Percentiles rank a stretch among this genome's conserved stretches.
Conservation (phyloP, 2,888 invertebrate genomes). For the Drosophila aldrichi region DNA sequence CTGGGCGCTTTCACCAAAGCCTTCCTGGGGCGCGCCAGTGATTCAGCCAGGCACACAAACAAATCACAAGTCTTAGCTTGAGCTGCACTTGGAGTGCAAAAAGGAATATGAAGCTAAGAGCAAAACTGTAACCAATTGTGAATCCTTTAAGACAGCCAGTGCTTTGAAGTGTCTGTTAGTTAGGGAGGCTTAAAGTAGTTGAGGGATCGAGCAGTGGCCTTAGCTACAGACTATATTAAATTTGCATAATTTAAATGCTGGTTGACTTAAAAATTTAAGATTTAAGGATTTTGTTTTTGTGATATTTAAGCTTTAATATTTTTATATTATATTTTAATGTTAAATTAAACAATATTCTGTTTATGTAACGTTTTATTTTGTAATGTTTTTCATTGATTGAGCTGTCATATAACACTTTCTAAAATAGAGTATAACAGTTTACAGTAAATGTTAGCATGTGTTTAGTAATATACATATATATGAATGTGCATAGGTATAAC, state of each 20-base stretch:
- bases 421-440: too few species aligned
- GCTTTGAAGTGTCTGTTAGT: neutral
- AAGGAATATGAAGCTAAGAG: neutral
- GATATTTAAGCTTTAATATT: too few species aligned
- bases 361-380: too few species aligned
- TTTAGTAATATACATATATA: too few species aligned
- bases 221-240: too few species aligned
- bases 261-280: neutral
- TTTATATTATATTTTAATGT: too few species aligned
- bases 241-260: neutral
- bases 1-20: constrained; percentile 20
- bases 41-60: constrained; percentile 17
- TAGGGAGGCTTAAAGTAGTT: neutral
- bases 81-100: constrained; percentile 4
- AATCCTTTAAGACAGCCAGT: neutral
- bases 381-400: too few species aligned
- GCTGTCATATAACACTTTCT: too few species aligned
- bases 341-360: too few species aligned
- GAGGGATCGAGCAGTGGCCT: neutral
- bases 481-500: too few species aligned
- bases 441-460: too few species aligned
- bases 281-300: too few species aligned
- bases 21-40: constrained; percentile 14
- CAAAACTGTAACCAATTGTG: constrained; percentile 8
- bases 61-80: constrained; percentile 22